A percentile compares a stretch with the other conserved stretches of the same genome.
phyloP scores from a whole-genome alignment of 2,113 vertebrate species.

The Gambusia holbrooki region DNA sequence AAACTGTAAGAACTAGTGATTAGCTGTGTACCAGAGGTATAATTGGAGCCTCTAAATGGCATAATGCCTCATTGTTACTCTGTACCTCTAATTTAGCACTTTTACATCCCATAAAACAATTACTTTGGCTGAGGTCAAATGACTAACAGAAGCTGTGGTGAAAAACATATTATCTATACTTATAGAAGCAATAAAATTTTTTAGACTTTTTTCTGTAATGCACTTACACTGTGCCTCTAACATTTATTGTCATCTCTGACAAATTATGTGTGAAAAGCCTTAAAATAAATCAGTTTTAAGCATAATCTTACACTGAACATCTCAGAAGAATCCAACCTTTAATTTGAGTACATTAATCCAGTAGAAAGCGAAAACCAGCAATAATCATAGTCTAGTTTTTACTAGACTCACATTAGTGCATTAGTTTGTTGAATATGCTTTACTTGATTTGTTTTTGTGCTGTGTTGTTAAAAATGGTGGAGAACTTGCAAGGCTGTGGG shows the following conservation, averaged over 20 bases:
- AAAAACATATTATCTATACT: slow-evolving; percentile 29
- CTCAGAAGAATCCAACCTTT: background rate
- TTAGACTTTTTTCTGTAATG: slow-evolving; percentile 11
- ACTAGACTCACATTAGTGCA: background rate
- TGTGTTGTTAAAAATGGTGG: no score
- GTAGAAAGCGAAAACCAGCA: background rate
- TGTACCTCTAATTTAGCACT: slow-evolving; percentile 68
- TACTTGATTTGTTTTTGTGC: background rate
- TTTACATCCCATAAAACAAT: slow-evolving; percentile 63
- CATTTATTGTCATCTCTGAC: background rate
- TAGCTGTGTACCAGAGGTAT: slow-evolving; percentile 65
- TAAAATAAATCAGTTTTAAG: background rate
- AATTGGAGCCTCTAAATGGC: slow-evolving; percentile 69
- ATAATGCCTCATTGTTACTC: slow-evolving; percentile 64
- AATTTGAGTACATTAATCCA: background rate
- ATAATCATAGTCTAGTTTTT: background rate
- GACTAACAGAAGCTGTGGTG: slow-evolving; percentile 32
- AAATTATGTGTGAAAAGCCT: background rate
- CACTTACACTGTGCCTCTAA: slow-evolving; percentile 4
- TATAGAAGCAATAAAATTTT: slow-evolving; percentile 43
- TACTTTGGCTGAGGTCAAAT: slow-evolving; percentile 58
- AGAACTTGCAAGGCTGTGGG: background rate
- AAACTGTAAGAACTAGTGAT: slow-evolving; percentile 62
- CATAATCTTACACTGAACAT: background rate
- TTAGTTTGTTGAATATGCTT: background rate